Conservation (phyloP, 2,113 vertebrate species). For the Nannospalax galili region DNA sequence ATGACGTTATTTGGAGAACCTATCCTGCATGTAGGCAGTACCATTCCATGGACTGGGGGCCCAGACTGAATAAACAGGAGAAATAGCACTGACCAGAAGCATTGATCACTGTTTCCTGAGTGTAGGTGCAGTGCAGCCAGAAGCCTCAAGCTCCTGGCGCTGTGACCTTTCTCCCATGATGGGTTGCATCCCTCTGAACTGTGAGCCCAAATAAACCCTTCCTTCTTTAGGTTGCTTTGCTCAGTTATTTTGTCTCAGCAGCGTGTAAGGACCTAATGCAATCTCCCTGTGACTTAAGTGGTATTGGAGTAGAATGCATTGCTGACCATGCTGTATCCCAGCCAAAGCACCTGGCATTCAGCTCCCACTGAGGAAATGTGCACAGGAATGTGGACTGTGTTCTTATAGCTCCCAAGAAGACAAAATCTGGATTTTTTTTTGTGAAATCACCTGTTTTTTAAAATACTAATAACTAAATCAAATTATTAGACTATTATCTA, state of each 20-base stretch:
- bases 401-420: background rate
- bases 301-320: background rate
- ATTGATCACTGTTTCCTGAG: no score
- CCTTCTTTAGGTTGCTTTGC: background rate
- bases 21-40: background rate
- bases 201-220: background rate
- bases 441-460: background rate
- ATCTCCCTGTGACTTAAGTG: background rate
- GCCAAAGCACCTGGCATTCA: background rate
- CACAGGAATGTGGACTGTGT: background rate
- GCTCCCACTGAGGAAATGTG: background rate
- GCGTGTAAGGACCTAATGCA: background rate
- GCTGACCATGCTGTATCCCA: background rate
- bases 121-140: background rate
- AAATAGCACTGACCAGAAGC: background rate
- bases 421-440: background rate
- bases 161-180: background rate
- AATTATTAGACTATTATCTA: slow-evolving; percentile 4
- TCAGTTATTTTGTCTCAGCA: background rate
- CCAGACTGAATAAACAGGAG: background rate
- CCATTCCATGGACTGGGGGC: background rate
- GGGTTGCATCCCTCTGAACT: no score
- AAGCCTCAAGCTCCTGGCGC: background rate
- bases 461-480: slow-evolving; percentile 17
- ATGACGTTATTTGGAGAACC: no score